These are phyloP conservation scores for Danio tinwini DNA, from an alignment of 2,797 vertebrate genomes.

Conservation along the genomic window DNA sequence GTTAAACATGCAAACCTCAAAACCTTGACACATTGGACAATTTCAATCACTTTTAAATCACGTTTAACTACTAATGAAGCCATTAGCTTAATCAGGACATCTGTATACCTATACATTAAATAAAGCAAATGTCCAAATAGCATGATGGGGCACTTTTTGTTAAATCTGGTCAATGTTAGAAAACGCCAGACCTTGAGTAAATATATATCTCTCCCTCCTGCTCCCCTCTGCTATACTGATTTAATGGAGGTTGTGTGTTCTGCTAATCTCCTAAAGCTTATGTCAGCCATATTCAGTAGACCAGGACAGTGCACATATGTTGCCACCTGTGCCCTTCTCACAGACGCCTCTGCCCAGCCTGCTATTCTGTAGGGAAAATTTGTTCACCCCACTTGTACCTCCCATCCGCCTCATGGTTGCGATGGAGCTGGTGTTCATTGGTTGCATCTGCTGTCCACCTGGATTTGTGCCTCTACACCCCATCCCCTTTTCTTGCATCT, in stretches of 20 bases:
- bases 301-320: constrained; percentile 66
- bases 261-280: constrained; percentile 22
- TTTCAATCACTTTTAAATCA: background rate
- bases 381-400: constrained; percentile 5
- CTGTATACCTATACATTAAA: background rate
- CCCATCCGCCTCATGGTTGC: constrained; percentile 58
- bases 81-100: background rate
- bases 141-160: background rate
- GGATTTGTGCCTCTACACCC: constrained; percentile 67
- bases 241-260: constrained; percentile 6
- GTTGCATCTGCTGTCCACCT: constrained; percentile 75
- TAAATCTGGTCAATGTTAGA: background rate
- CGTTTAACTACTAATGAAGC: background rate
- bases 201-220: background rate
- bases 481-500: constrained; percentile 61
- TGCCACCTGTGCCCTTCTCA: constrained; percentile 68
- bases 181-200: constrained; percentile 1
- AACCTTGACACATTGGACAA: background rate
- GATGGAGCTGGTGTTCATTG: constrained; percentile 65
- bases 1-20: too few relatives aligned
- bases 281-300: constrained; percentile 35
- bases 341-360: constrained; percentile 23
- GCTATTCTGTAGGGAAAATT: constrained; percentile 17
- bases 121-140: background rate
- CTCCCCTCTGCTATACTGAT: background rate